Base-by-base conservation (phyloP, 2,113 vertebrate genomes). In the Beaufortia kweichowensis region DNA sequence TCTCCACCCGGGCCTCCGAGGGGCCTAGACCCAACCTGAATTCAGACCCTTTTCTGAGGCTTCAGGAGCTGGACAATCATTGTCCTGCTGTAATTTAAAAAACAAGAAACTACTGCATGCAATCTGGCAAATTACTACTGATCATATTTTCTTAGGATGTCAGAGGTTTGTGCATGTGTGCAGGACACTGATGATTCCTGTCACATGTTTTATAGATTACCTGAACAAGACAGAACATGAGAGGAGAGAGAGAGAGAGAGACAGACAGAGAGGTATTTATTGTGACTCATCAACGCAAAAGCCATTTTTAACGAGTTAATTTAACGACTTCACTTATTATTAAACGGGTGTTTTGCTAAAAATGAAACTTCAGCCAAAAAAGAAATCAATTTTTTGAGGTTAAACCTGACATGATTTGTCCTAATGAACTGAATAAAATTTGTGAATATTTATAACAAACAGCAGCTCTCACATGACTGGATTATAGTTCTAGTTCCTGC, bases 31-130 rank as follows among this genome's bases (percentile, higher is more conserved):
- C 87, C 80, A 11, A 75, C 83, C 88, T 87, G 88, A 85, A 74
- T 57, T 39, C 81, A 81, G 80, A 84, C 89, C 85, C 81, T 86
- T 88, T 90, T 89, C 89, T 83, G 67, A 78, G 89, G 89, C 85
- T 87, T 85, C 65, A 5, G 2, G 46, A 62, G 60, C 14, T n/a
- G 19, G 23, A 19, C 6, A 29, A 17, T 46, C 3, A 48, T 10
- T 4, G n/a, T 48, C n/a, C 17, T 67, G 65, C 9, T 67, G 48
- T 23, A 53, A 69, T 1, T 23, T n/a, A 15, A 69, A 10, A 28
- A 79, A 79, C 76, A 83, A 84, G 77, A 80, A 29, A 17, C 39
- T 76, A 67, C 39, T 43, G 41, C 50, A 56, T 46, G 4, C 23
- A 64, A 63, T 23, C 23, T 60, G 57, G 79, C 71, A 74, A 80